Percentiles rank a stretch among this genome's conserved stretches.
phyloP scores from a whole-genome alignment of 2,797 vertebrate genomes.

The Molothrus aeneus region DNA sequence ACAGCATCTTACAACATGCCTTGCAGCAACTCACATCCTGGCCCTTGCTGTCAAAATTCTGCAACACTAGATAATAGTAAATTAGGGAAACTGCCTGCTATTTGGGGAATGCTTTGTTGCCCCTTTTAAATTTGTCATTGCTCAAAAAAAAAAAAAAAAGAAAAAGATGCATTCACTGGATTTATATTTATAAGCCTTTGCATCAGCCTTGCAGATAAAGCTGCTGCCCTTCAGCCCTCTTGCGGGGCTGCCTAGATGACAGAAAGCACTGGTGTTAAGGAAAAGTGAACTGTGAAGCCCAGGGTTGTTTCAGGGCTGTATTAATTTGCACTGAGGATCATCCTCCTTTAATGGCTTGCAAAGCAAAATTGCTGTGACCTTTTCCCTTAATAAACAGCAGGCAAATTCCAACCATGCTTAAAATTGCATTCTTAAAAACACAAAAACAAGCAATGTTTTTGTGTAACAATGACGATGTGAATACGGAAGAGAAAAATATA shows the following conservation, averaged over 20 bases:
- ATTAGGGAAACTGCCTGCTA: slow-evolving; percentile 29
- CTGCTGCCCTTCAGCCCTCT: background rate
- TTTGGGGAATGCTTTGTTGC: background rate
- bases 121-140: background rate
- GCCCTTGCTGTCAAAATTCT: slow-evolving; percentile 43
- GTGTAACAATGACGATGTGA: background rate
- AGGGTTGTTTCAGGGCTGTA: background rate
- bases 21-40: background rate
- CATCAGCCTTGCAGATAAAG: background rate
- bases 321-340: background rate
- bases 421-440: background rate
- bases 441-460: background rate
- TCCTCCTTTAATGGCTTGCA: background rate
- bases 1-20: background rate
- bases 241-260: background rate
- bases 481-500: background rate
- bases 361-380: background rate
- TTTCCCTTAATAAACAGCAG: slow-evolving; percentile 1
- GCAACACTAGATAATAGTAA: slow-evolving; percentile 44
- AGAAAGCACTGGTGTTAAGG: background rate
- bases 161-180: background rate
- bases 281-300: background rate
- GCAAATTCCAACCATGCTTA: background rate
- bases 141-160: background rate
- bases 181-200: background rate